Evolutionary conservation across 2,113 vertebrate species (phyloP), one percentile per base, ranked within the genome.

Genomic region (Brevimyrus niger): DNA sequence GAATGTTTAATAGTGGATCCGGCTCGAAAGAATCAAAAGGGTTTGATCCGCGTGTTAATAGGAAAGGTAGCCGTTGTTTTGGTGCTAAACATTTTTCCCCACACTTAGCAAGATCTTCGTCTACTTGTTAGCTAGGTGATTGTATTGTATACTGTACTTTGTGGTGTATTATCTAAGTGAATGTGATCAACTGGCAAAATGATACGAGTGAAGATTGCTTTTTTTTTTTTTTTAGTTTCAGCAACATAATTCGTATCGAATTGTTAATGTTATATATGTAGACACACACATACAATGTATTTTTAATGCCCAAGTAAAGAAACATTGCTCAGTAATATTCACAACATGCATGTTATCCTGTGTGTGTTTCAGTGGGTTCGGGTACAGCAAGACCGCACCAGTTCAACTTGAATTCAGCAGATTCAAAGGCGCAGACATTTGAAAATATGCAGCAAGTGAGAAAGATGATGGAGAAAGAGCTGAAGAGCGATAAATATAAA

Each of bases 381-480:
- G 92, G 93, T 0, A 86, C 92, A 0, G 91, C 90, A 2, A 91
- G 92, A 82, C 94, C 92, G 44, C 94, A 94, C 89, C 91, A 93
- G 17, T 47, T 93, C 83, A 91, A 89, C 44, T 8, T 76, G 61
- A 94, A 93, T 87, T 83, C 91, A 11, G 93, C 92, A 0, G 93
- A 92, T 80, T 92, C 92, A 0, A 92, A 94, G 42, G 89, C 93
- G 21, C 95, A 93, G 91, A 91, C 86, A 10, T 92, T 94, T 0
- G 94, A 96, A 89, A 96, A 92, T 92, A 69, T 96, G 92, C 96
- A 97, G 89, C 96, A 97, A 92, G 96, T 97, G 93, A 97, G 96
- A 94, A 95, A 94, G 88, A 94, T 96, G 91, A 95, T 97, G 96
- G 97, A 97, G 89, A 96, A 97, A 84, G 96, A 98, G 91, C 89